A percentile compares a stretch with the other conserved stretches of the same genome.
Evolutionary conservation across 2,888 invertebrate genomes (phyloP).

Genomic region (Macropis europaea): DNA sequence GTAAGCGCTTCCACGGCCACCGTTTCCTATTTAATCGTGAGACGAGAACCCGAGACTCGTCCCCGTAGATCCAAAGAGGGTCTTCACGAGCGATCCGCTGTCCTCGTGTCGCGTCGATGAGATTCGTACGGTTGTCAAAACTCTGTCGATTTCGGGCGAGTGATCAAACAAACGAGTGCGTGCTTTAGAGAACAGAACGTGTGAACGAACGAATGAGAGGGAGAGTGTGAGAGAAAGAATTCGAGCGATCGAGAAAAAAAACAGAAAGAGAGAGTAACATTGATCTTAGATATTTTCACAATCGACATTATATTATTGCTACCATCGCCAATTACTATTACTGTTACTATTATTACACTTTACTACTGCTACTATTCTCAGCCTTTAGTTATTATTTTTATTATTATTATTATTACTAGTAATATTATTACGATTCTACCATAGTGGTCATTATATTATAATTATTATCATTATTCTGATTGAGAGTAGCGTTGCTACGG

Average conservation of each 20-base stretch:
- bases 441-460: conserved; percentile 33
- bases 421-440: conserved; percentile 28
- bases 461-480: conserved; percentile 35
- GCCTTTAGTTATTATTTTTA: conserved; percentile 54
- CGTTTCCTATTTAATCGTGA: conserved; percentile 9
- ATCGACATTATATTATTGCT: conserved; percentile 56
- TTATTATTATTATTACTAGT: conserved; percentile 35
- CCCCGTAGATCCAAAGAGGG: neutral
- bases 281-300: conserved; percentile 63
- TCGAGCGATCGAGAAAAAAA: conserved; percentile 16
- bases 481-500: conserved; percentile 12
- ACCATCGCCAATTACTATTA: conserved; percentile 54
- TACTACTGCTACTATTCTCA: conserved; percentile 49
- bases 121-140: conserved; percentile 11
- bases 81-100: conserved; percentile 9
- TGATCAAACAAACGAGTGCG: neutral
- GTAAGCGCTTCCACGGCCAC: conserved; percentile 28
- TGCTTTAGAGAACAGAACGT: conserved; percentile 20
- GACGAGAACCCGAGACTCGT: conserved; percentile 39
- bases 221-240: conserved; percentile 4
- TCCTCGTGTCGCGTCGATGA: conserved; percentile 9
- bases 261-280: conserved; percentile 34
- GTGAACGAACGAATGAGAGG: conserved; percentile 13
- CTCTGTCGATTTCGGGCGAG: neutral
- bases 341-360: conserved; percentile 36